phyloP scores from a whole-genome alignment of 2,888 invertebrate species.

The Junonia oenone region DNA sequence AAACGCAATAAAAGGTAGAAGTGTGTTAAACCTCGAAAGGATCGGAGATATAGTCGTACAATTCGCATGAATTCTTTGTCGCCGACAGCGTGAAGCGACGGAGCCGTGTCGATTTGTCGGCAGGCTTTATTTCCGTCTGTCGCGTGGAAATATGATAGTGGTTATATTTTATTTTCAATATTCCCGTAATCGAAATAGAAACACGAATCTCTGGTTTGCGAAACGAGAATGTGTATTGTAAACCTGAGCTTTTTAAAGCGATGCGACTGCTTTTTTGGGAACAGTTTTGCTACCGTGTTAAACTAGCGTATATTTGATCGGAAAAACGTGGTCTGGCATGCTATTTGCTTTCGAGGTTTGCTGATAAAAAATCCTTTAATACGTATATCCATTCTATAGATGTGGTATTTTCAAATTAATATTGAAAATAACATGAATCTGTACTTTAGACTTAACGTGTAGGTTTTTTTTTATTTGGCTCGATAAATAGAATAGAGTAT shows the following conservation, averaged over 20 bases:
- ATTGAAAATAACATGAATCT: no score
- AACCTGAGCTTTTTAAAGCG: slow-evolving; percentile 16
- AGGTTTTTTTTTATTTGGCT: no score
- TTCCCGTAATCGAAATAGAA: slow-evolving; percentile 58
- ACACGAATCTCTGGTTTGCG: slow-evolving; percentile 38
- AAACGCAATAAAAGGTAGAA: neutral
- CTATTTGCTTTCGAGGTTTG: neutral
- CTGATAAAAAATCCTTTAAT: neutral
- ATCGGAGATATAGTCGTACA: slow-evolving; percentile 6
- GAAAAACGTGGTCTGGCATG: neutral
- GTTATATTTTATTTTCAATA: slow-evolving; percentile 57
- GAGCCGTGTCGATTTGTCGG: slow-evolving; percentile 48
- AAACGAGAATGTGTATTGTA: slow-evolving; percentile 19
- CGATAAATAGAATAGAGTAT: no score
- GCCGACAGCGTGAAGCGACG: slow-evolving; percentile 21
- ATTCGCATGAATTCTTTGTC: slow-evolving; percentile 22
- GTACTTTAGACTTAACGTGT: no score
- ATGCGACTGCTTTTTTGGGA: slow-evolving; percentile 2
- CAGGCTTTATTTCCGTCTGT: slow-evolving; percentile 73
- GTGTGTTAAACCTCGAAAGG: neutral
- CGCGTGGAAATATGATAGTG: slow-evolving; percentile 67
- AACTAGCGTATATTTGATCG: slow-evolving; percentile 5
- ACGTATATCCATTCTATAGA: neutral
- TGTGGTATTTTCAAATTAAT: neutral
- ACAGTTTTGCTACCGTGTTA: neutral